phyloP scores from a whole-genome alignment of 2,113 vertebrate species.

The Thermophis baileyi region DNA sequence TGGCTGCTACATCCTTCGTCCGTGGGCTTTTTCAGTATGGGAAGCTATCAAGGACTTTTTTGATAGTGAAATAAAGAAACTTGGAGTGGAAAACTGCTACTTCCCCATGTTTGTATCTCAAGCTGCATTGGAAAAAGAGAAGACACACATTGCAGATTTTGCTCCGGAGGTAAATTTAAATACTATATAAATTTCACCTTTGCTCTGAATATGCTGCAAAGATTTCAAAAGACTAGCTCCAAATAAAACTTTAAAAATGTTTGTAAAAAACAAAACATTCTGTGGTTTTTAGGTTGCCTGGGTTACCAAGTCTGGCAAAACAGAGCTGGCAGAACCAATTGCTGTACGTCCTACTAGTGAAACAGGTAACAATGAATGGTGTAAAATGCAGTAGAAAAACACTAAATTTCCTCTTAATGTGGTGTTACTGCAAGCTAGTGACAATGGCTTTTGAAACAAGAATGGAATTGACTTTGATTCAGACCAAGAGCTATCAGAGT shows the following conservation, averaged over 20 bases:
- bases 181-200: constrained; percentile 5
- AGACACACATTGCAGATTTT: constrained; percentile 90
- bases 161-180: constrained; percentile 85
- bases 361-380: constrained; percentile 80
- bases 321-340: constrained; percentile 93
- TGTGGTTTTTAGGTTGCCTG: constrained; percentile 84
- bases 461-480: background rate
- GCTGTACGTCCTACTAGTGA: constrained; percentile 96
- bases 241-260: background rate
- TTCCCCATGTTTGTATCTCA: constrained; percentile 99
- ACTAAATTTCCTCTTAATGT: background rate
- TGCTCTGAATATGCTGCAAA: background rate
- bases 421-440: background rate
- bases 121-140: constrained; percentile 91
- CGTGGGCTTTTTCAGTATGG: constrained; percentile 93
- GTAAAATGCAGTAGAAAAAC: background rate
- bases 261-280: background rate
- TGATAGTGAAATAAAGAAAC: constrained; percentile 89
- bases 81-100: constrained; percentile 98
- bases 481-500: constrained; percentile 13
- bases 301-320: constrained; percentile 97
- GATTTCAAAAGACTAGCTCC: background rate
- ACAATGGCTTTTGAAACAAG: constrained; percentile 14
- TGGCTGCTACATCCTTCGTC: constrained; percentile 94
- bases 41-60: constrained; percentile 92